These are phyloP conservation scores for Regulus satrapa DNA, from an alignment of 2,113 vertebrate genomes.

Conservation along the genomic window DNA sequence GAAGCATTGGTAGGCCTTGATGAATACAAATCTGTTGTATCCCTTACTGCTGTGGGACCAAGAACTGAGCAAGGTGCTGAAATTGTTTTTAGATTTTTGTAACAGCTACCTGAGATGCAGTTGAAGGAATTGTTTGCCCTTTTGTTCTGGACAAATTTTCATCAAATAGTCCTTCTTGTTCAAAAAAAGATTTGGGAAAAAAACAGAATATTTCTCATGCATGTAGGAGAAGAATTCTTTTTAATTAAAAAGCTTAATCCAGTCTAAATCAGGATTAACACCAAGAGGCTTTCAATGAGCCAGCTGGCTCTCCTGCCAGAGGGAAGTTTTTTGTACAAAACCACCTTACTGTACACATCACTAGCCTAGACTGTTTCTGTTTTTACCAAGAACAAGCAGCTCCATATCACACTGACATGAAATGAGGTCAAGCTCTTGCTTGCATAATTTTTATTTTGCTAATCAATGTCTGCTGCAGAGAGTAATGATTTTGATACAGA, in stretches of 20 bases:
- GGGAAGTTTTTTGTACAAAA: conserved; percentile 31
- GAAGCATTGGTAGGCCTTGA: neutral
- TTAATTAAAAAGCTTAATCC: conserved; percentile 67
- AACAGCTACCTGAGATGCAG: neutral
- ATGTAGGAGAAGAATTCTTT: neutral
- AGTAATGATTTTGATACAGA: neutral
- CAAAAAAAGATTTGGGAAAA: neutral
- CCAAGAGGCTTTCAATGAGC: conserved; percentile 33
- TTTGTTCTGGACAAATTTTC: neutral
- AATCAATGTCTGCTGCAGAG: neutral
- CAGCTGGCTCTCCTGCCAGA: conserved; percentile 39
- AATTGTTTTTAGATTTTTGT: neutral
- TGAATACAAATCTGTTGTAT: neutral
- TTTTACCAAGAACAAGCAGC: neutral
- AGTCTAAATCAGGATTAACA: conserved; percentile 36
- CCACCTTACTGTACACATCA: neutral
- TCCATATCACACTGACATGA: neutral
- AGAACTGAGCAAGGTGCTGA: neutral
- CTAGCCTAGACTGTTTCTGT: neutral
- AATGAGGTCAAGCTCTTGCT: neutral
- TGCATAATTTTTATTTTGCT: neutral
- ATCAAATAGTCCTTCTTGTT: neutral
- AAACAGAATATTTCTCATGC: conserved; percentile 12
- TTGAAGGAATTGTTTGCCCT: neutral
- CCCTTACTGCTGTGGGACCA: neutral